Evolutionary conservation across 2,113 vertebrate species (phyloP).

Genomic region (Toxotes chatareus): DNA sequence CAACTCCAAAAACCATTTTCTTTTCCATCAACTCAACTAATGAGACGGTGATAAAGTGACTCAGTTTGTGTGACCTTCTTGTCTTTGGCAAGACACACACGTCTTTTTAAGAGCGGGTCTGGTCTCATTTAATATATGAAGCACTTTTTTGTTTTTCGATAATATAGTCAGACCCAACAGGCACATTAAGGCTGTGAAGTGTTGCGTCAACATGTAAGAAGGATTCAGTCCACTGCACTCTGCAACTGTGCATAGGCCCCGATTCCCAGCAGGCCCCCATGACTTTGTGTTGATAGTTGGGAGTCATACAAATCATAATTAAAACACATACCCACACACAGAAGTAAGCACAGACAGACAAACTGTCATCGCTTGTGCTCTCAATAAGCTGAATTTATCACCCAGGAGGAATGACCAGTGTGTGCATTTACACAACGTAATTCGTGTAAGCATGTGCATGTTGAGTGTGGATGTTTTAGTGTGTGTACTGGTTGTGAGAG

Average conservation of each 20-base stretch:
- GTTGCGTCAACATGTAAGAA: background rate
- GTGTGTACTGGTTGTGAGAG: background rate
- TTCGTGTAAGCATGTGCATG: background rate
- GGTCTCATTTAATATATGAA: conserved; percentile 16
- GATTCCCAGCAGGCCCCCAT: conserved; percentile 14
- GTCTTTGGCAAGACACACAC: conserved; percentile 18
- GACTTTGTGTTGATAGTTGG: conserved; percentile 38
- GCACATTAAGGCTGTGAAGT: background rate
- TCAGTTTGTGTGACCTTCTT: conserved; percentile 38
- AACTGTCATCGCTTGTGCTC: background rate
- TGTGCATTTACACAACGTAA: conserved; percentile 1
- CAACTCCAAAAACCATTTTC: conserved; percentile 79
- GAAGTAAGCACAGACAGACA: background rate
- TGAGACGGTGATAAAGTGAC: conserved; percentile 64
- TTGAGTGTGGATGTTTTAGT: background rate
- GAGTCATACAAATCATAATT: conserved; percentile 3
- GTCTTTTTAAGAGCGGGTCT: conserved; percentile 7
- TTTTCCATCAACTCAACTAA: conserved; percentile 60
- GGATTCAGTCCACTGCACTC: background rate
- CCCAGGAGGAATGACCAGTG: background rate
- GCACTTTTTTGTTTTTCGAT: conserved; percentile 5
- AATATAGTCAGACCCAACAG: conserved; percentile 4
- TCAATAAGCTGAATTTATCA: conserved; percentile 12
- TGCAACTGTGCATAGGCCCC: background rate
- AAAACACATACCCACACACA: conserved; percentile 20